Percentiles rank a stretch among this genome's conserved stretches.
These are phyloP conservation scores for Echeneis naucrates DNA, from an alignment of 2,797 vertebrate species.

Conservation along the genomic window DNA sequence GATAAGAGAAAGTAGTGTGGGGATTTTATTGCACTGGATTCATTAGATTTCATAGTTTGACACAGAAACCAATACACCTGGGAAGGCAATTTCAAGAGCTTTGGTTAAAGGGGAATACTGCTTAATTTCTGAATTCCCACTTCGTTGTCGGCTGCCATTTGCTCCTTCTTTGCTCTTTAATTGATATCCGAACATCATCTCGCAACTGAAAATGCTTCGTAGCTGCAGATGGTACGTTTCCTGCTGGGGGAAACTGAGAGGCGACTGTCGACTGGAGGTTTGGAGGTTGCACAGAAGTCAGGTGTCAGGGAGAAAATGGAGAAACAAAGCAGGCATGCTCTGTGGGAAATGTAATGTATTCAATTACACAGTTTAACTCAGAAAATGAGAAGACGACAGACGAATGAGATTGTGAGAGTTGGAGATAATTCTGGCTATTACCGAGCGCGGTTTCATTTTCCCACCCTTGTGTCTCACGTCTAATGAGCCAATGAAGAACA, in stretches of 20 bases:
- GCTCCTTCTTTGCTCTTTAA: conserved; percentile 44
- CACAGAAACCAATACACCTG: conserved; percentile 70
- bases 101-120: conserved; percentile 61
- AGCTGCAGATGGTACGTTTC: conserved; percentile 28
- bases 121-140: conserved; percentile 67
- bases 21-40: conserved; percentile 70
- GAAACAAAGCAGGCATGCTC: neutral
- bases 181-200: conserved; percentile 62
- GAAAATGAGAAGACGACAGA: neutral
- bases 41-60: conserved; percentile 74
- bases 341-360: conserved; percentile 16
- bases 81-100: conserved; percentile 62
- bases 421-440: conserved; percentile 14
- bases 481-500: conserved; percentile 7
- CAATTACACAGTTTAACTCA: conserved; percentile 38
- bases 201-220: conserved; percentile 13
- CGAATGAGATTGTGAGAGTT: conserved; percentile 7
- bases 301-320: conserved; percentile 23
- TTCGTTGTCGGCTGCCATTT: conserved; percentile 7
- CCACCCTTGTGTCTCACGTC: conserved; percentile 4
- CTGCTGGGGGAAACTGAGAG: neutral
- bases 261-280: neutral
- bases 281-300: conserved; percentile 27
- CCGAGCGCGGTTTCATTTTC: neutral
- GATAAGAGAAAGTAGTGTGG: conserved; percentile 67